These are phyloP conservation scores for Aphelinus certus DNA, from an alignment of 1,140 invertebrate genomes.

Conservation along the genomic window DNA sequence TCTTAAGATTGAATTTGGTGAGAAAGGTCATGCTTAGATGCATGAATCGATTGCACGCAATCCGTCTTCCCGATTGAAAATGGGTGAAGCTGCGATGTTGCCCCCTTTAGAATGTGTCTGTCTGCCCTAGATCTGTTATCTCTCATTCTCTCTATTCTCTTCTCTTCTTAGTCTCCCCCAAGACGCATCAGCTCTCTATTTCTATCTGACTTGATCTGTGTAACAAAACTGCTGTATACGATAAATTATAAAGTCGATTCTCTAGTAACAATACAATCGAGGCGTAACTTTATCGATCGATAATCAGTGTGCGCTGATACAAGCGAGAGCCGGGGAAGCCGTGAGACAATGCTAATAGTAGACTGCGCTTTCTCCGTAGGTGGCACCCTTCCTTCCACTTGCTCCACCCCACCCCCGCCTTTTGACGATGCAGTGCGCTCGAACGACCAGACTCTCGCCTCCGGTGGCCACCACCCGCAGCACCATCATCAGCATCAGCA, in stretches of 20 bases:
- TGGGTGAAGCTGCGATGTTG: conserved; percentile 16
- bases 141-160: not conserved
- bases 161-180: not conserved
- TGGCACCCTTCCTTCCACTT: conserved; percentile 72
- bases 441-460: conserved; percentile 63
- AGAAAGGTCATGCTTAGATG: not conserved
- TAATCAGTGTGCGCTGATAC: not conserved
- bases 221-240: too few species aligned
- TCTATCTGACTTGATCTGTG: not conserved
- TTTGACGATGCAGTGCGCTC: conserved; percentile 81
- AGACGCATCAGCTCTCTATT: not conserved
- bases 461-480: conserved; percentile 56
- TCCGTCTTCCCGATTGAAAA: conserved; percentile 28
- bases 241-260: too few species aligned
- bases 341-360: conserved; percentile 56
- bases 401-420: conserved; percentile 87
- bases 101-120: conserved; percentile 7
- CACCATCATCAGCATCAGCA: conserved; percentile 47
- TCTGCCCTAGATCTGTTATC: not conserved
- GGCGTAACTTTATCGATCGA: not conserved
- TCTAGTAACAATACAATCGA: too few species aligned
- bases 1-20: too few species aligned
- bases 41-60: not conserved
- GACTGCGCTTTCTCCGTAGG: conserved; percentile 62
- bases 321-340: not conserved